phyloP scores from a whole-genome alignment of 1,140 invertebrate species.

The Ceratitis capitata region DNA sequence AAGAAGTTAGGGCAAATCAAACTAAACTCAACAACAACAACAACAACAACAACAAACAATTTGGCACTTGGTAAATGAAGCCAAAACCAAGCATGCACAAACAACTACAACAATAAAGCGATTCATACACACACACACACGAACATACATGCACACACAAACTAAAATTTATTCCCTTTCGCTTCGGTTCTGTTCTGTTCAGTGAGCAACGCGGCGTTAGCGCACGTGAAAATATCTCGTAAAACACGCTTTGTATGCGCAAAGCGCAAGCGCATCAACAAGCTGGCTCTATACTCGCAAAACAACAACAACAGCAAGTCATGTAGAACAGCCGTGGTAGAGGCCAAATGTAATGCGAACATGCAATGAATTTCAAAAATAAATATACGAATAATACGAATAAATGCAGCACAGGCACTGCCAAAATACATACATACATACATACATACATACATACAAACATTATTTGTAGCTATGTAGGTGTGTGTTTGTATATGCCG shows the following conservation, averaged over 20 bases:
- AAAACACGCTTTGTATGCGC: constrained; percentile 4
- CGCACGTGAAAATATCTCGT: constrained; percentile 6
- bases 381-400: no score
- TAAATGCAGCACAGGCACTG: background rate
- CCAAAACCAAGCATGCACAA: background rate
- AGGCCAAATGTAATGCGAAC: background rate
- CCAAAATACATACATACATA: background rate
- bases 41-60: background rate
- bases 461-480: background rate
- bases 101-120: background rate
- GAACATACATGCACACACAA: background rate
- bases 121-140: background rate
- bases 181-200: background rate
- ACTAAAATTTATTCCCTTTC: no score
- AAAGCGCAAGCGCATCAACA: background rate
- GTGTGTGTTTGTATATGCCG: background rate
- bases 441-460: no score
- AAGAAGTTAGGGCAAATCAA: background rate
- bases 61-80: background rate
- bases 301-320: background rate
- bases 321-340: background rate
- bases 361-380: constrained; percentile 40
- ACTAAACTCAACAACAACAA: background rate
- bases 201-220: background rate
- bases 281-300: no score